These are phyloP conservation scores for Meles meles DNA, from an alignment of 2,113 vertebrate species.

Conservation along the genomic window DNA sequence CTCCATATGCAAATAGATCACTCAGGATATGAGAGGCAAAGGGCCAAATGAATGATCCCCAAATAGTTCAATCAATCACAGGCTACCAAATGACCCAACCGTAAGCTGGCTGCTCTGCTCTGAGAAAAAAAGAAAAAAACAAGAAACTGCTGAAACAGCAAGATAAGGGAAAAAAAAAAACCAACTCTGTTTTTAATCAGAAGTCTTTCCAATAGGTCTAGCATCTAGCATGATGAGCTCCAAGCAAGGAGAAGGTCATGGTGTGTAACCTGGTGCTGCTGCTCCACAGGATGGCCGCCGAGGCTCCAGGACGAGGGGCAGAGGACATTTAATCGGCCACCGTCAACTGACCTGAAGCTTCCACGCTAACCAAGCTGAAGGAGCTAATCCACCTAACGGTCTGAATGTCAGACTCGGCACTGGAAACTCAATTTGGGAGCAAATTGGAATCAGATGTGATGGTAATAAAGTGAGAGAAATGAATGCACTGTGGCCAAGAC, in stretches of 20 bases:
- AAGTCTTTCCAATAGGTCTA: conserved; percentile 41
- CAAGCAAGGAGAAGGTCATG: conserved; percentile 64
- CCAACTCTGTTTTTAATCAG: conserved; percentile 55
- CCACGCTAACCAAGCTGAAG: conserved; percentile 41
- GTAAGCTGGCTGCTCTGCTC: neutral
- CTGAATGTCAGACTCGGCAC: conserved; percentile 67
- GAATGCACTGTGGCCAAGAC: conserved; percentile 67
- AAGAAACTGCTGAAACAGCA: conserved; percentile 52
- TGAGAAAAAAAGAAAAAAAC: neutral
- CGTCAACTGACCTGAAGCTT: conserved; percentile 62
- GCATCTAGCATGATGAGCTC: conserved; percentile 65
- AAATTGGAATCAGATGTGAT: conserved; percentile 79
- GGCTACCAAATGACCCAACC: neutral
- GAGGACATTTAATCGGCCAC: conserved; percentile 53
- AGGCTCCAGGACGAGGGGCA: neutral
- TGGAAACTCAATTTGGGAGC: conserved; percentile 79
- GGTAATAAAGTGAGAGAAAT: conserved; percentile 75
- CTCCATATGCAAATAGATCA: conserved; percentile 20
- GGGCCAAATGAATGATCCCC: neutral
- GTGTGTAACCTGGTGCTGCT: neutral
- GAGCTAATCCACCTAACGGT: conserved; percentile 71
- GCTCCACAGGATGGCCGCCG: accelerated
- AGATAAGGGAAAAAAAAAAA: conserved; percentile 56
- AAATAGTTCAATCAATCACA: conserved; percentile 33
- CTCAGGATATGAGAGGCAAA: neutral